Conservation (phyloP, 53 echinoderm and acorn worm genomes). For the Stichopus horrens region DNA sequence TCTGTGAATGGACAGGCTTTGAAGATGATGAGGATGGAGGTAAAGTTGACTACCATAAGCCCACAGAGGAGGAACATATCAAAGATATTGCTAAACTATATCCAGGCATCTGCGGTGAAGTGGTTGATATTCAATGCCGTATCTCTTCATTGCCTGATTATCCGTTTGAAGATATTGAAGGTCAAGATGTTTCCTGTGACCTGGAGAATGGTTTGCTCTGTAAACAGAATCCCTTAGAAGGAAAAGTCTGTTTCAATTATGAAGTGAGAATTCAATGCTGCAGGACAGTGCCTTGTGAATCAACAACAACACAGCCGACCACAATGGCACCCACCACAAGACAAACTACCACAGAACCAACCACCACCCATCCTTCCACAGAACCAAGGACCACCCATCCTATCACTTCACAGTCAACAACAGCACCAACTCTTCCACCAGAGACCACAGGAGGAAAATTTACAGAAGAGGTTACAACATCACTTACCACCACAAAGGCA, state of each 20-base stretch:
- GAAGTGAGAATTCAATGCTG: slow-evolving; percentile 20
- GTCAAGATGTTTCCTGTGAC: slow-evolving; percentile 40
- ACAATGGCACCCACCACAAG: not conserved
- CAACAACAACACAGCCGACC: not conserved
- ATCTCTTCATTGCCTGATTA: not conserved
- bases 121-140: slow-evolving; percentile 29
- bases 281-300: not conserved
- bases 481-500: slow-evolving; percentile 4
- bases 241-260: slow-evolving; percentile 16
- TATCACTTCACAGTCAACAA: not conserved
- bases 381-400: not conserved
- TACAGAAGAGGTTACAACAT: not conserved
- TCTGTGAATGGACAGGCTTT: slow-evolving; percentile 33
- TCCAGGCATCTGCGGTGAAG: slow-evolving; percentile 5
- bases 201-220: slow-evolving; percentile 39
- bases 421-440: not conserved
- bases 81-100: not conserved
- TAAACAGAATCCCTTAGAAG: not conserved
- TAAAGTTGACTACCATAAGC: not conserved
- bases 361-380: not conserved
- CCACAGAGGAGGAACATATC: slow-evolving; percentile 13
- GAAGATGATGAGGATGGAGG: slow-evolving; percentile 40
- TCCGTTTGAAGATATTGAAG: slow-evolving; percentile 24
- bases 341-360: not conserved
- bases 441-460: not conserved